Conservation (phyloP, 2,113 vertebrate genomes). For the Pimephales promelas region DNA sequence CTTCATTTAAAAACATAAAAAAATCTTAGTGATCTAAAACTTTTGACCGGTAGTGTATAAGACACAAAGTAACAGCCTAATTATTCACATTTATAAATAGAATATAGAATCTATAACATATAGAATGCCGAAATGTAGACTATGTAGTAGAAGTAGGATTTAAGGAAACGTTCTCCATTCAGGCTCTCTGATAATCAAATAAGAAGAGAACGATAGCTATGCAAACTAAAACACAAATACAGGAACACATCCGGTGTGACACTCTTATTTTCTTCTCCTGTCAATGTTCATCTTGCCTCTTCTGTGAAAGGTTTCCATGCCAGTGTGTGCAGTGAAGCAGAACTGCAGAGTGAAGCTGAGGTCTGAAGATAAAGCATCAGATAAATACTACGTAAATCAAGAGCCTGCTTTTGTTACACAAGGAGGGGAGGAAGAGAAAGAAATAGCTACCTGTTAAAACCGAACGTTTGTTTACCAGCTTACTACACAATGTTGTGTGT, state of each 20-base stretch:
- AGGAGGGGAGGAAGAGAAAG: neutral
- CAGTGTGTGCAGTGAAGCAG: slow-evolving; percentile 23
- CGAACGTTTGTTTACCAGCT: neutral
- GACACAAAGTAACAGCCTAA: neutral
- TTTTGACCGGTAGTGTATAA: no score
- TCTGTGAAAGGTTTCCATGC: slow-evolving; percentile 16
- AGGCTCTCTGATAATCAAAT: neutral
- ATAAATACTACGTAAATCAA: slow-evolving; percentile 46
- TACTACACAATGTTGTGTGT: neutral
- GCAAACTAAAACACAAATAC: neutral
- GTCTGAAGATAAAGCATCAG: slow-evolving; percentile 5
- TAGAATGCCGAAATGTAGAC: neutral
- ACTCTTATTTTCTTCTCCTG: neutral
- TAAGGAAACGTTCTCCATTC: slow-evolving; percentile 48
- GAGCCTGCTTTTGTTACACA: slow-evolving; percentile 32
- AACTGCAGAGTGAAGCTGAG: slow-evolving; percentile 12
- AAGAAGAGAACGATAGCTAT: neutral
- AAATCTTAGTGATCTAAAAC: no score
- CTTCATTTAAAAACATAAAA: no score
- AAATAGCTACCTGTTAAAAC: neutral
- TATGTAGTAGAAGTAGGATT: neutral
- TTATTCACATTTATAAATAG: no score
- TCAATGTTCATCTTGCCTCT: slow-evolving; percentile 28
- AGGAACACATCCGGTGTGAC: neutral
- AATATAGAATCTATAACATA: neutral